Percentiles rank a stretch among this genome's conserved stretches.
phyloP scores from a whole-genome alignment of 2,113 vertebrate genomes.

The Dipodomys ordii region DNA sequence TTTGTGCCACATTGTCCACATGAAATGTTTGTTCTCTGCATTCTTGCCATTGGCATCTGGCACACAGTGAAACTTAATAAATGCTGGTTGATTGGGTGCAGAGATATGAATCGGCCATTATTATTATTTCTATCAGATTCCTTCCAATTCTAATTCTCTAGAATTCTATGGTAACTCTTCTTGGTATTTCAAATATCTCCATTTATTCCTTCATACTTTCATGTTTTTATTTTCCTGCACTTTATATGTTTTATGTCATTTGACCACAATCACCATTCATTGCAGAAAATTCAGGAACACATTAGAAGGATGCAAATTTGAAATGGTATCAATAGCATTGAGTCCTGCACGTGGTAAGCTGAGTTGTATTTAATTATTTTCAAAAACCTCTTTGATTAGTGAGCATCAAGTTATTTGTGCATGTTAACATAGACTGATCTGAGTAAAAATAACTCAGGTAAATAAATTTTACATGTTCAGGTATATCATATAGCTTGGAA shows the following conservation, averaged over 20 bases:
- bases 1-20: neutral
- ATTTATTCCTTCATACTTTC: neutral
- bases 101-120: neutral
- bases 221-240: neutral
- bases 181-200: neutral
- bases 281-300: neutral
- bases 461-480: neutral
- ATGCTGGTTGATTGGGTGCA: neutral
- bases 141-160: constrained; percentile 3
- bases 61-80: neutral
- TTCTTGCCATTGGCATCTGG: neutral
- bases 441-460: constrained; percentile 41
- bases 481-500: neutral
- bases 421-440: neutral
- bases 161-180: constrained; percentile 14
- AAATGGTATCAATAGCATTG: neutral
- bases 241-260: neutral
- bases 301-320: neutral
- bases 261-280: constrained; percentile 7
- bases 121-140: neutral
- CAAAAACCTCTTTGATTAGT: constrained; percentile 29
- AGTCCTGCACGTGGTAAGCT: neutral
- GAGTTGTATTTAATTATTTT: constrained; percentile 1
- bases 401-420: constrained; percentile 5
- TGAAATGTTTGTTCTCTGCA: neutral